Conservation (phyloP, 2,113 vertebrate genomes). For the Cephalopholis sonnerati region DNA sequence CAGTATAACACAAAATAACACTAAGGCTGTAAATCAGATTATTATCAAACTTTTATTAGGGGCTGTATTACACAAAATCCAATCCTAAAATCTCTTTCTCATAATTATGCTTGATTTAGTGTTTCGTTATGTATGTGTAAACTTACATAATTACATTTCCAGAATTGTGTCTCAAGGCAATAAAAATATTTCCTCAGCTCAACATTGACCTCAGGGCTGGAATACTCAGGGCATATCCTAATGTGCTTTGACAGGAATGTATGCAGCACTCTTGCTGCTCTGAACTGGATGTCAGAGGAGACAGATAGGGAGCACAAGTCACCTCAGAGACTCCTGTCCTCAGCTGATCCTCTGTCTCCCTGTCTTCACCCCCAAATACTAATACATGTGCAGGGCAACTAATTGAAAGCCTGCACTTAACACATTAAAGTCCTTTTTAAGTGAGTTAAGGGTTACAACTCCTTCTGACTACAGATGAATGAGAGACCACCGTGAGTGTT, state of each 20-base stretch:
- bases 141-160: background rate
- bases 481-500: background rate
- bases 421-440: background rate
- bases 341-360: background rate
- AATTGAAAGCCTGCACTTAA: background rate
- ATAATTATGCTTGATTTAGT: background rate
- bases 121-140: background rate
- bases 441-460: background rate
- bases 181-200: background rate
- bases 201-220: background rate
- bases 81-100: background rate
- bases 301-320: background rate
- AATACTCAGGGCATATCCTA: background rate
- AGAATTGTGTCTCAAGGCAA: background rate
- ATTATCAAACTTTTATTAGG: background rate
- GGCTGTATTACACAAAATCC: background rate
- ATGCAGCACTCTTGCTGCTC: constrained; percentile 2
- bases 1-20: background rate
- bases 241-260: constrained; percentile 23
- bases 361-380: background rate
- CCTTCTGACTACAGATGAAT: background rate
- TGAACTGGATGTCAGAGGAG: constrained; percentile 20
- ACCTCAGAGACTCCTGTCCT: constrained; percentile 1
- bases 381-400: background rate
- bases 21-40: background rate